phyloP scores from a whole-genome alignment of 2,113 vertebrate species.

The Sardina pilchardus region DNA sequence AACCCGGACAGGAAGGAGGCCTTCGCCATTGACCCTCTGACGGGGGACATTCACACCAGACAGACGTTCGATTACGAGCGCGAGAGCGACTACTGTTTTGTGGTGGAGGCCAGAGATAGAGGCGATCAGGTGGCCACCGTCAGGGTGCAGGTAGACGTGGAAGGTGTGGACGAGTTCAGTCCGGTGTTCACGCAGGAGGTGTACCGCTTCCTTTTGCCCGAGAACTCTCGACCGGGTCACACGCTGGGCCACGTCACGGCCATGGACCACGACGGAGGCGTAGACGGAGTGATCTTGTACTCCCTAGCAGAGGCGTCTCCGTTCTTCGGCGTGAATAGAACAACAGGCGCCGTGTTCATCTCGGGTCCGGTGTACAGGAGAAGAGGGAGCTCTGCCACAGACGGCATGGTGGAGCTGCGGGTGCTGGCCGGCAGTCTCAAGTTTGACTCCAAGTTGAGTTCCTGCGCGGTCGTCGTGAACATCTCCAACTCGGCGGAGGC shows the following conservation, averaged over 20 bases:
- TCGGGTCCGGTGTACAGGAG: constrained; percentile 66
- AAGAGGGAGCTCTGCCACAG: constrained; percentile 56
- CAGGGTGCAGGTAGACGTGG: constrained; percentile 78
- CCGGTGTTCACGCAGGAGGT: constrained; percentile 83
- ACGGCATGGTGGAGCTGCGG: constrained; percentile 72
- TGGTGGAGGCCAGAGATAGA: constrained; percentile 85
- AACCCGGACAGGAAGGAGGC: constrained; percentile 69
- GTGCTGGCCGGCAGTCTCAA: constrained; percentile 83
- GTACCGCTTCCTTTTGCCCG: constrained; percentile 82
- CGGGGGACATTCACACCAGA: constrained; percentile 82
- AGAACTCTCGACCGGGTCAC: constrained; percentile 68
- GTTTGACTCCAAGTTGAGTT: constrained; percentile 74
- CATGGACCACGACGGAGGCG: constrained; percentile 81
- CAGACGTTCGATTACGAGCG: constrained; percentile 87
- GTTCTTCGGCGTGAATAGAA: constrained; percentile 84
- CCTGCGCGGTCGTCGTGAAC: constrained; percentile 81
- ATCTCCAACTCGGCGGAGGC: constrained; percentile 72
- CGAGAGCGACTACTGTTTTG: constrained; percentile 77
- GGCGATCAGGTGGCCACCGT: constrained; percentile 76
- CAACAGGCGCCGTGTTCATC: constrained; percentile 79
- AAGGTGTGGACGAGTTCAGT: constrained; percentile 88
- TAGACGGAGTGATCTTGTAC: constrained; percentile 84
- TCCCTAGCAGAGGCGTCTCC: constrained; percentile 72
- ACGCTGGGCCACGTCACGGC: constrained; percentile 83
- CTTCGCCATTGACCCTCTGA: constrained; percentile 83